Percentiles rank a stretch among this genome's conserved stretches.
Conservation (phyloP, 2,113 vertebrate genomes). For the Ictalurus furcatus region DNA sequence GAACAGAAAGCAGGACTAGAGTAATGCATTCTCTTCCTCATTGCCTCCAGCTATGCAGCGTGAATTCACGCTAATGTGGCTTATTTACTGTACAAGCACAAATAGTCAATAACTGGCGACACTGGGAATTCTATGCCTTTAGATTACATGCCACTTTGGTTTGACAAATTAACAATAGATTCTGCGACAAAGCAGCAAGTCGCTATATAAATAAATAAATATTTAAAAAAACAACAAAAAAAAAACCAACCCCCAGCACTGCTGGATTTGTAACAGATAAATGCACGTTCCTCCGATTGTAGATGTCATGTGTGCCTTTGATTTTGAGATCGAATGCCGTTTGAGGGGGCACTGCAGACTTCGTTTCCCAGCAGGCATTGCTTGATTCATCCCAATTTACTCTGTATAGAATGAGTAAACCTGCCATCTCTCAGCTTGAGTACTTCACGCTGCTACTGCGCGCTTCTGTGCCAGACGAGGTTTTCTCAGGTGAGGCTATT, state of each 20-base stretch:
- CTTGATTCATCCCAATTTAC: constrained; percentile 3
- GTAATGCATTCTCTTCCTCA: constrained; percentile 18
- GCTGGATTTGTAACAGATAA: not conserved
- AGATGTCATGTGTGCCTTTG: not conserved
- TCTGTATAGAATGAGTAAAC: not conserved
- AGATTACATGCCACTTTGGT: constrained; percentile 33
- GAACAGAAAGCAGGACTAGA: not conserved
- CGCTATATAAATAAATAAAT: not conserved
- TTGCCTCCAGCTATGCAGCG: constrained; percentile 43
- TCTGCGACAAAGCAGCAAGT: not conserved
- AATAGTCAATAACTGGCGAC: constrained; percentile 42
- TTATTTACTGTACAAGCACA: constrained; percentile 38
- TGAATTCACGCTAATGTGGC: constrained; percentile 41
- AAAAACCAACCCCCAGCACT: not conserved
- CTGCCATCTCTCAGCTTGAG: constrained; percentile 10
- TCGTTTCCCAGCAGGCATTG: constrained; percentile 30
- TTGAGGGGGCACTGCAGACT: not conserved
- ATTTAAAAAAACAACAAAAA: not conserved
- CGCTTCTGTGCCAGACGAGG: not conserved
- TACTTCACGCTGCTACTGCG: not conserved
- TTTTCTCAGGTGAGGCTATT: not conserved
- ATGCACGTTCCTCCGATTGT: not conserved
- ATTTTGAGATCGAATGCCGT: not conserved
- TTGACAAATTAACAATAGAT: constrained; percentile 37
- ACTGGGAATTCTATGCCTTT: constrained; percentile 23